Percentiles rank a stretch among this genome's conserved stretches.
Evolutionary conservation across 2,113 vertebrate genomes (phyloP).

Genomic region (Balaeniceps rex): DNA sequence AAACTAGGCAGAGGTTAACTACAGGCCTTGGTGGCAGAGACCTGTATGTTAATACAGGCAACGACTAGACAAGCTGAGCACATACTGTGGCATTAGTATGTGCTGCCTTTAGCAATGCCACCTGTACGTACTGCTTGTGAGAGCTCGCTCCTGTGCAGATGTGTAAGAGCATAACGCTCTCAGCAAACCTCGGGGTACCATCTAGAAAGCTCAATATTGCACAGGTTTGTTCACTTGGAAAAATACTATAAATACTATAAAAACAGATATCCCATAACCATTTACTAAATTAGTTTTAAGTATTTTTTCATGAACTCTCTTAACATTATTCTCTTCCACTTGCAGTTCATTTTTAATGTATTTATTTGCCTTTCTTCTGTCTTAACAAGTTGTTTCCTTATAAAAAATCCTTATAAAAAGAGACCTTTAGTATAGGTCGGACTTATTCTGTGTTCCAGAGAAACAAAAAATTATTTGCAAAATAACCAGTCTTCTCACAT

Average conservation of each 20-base stretch:
- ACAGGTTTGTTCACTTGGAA: not conserved
- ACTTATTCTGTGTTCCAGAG: not conserved
- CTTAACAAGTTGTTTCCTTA: not conserved
- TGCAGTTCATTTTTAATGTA: not conserved
- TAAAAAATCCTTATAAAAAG: not conserved
- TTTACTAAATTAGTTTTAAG: not conserved
- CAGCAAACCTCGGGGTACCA: not conserved
- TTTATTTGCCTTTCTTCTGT: not conserved
- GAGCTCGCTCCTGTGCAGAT: rapidly evolving
- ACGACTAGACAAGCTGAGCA: rapidly evolving
- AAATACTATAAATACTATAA: not conserved
- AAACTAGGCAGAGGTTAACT: not conserved
- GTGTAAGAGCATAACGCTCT: not conserved
- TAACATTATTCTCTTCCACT: not conserved
- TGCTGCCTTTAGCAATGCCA: not conserved
- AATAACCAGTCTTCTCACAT: not conserved
- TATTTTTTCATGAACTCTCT: not conserved
- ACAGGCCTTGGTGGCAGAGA: not conserved
- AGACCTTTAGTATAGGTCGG: not conserved
- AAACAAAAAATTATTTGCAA: not conserved
- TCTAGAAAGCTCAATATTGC: not conserved
- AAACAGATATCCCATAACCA: not conserved
- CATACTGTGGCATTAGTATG: rapidly evolving
- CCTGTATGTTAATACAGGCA: rapidly evolving
- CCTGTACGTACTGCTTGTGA: not conserved